A percentile compares a stretch with the other conserved stretches of the same genome.
Conservation (phyloP, 2,888 invertebrate species). For the Scaptodrosophila latifasciaeformis region DNA sequence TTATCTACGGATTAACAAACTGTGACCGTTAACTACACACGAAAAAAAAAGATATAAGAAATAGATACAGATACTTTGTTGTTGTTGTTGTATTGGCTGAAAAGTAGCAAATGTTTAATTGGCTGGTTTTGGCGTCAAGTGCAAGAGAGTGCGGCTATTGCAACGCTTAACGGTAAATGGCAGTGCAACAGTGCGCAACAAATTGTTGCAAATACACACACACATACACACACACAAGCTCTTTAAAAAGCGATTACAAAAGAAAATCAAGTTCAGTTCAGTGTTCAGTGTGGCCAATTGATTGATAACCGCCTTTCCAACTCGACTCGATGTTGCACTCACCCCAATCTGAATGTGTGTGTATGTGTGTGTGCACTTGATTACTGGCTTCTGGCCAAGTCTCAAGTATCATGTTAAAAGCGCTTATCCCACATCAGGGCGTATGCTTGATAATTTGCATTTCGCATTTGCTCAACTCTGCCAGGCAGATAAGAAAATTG, state of each 20-base stretch:
- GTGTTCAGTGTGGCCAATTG: conserved; percentile 37
- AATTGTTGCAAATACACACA: conserved; percentile 53
- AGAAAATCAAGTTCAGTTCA: too few species aligned
- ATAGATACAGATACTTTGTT: too few species aligned
- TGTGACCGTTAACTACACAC: conserved; percentile 61
- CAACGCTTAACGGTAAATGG: neutral
- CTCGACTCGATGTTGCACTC: conserved; percentile 20
- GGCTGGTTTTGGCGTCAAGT: conserved; percentile 12
- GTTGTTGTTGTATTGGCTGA: too few species aligned
- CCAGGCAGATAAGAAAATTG: conserved; percentile 46
- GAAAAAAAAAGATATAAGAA: too few species aligned
- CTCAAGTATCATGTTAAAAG: neutral
- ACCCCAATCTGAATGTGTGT: neutral
- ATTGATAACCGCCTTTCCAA: conserved; percentile 55
- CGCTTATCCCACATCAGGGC: conserved; percentile 48
- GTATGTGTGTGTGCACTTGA: conserved; percentile 20
- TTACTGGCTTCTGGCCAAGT: conserved; percentile 54
- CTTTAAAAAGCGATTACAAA: conserved; percentile 7
- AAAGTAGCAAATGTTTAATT: conserved; percentile 33
- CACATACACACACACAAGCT: neutral
- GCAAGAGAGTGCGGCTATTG: conserved; percentile 2
- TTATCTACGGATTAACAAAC: conserved; percentile 53
- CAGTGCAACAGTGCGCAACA: conserved; percentile 59
- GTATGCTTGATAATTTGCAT: conserved; percentile 61
- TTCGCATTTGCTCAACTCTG: conserved; percentile 9